These are phyloP conservation scores for Meteorus cinctellus DNA, from an alignment of 2,888 invertebrate species.

Conservation along the genomic window DNA sequence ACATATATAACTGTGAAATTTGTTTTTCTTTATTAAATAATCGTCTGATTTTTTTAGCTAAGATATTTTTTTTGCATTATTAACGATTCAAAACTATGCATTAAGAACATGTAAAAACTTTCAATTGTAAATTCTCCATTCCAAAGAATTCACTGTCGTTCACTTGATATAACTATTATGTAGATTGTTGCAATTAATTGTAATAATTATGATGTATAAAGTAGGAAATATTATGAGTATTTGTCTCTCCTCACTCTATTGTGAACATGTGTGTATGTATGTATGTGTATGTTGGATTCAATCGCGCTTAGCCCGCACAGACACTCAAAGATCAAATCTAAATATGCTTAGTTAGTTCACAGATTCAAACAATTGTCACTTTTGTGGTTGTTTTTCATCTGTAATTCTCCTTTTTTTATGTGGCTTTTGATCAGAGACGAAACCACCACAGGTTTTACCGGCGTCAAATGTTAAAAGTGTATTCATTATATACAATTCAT, in stretches of 20 bases:
- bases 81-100: slow-evolving; percentile 32
- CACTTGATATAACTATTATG: slow-evolving; percentile 48
- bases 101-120: slow-evolving; percentile 65
- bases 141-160: slow-evolving; percentile 56
- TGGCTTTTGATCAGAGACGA: not conserved
- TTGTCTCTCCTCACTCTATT: slow-evolving; percentile 59
- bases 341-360: slow-evolving; percentile 28
- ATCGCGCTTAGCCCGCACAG: slow-evolving; percentile 50
- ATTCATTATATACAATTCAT: slow-evolving; percentile 65
- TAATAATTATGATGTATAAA: slow-evolving; percentile 65
- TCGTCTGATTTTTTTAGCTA: slow-evolving; percentile 49
- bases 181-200: slow-evolving; percentile 62
- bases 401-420: slow-evolving; percentile 3
- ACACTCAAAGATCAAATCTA: slow-evolving; percentile 51
- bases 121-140: slow-evolving; percentile 62
- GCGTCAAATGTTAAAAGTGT: slow-evolving; percentile 8
- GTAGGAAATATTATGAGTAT: slow-evolving; percentile 72
- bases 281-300: not conserved
- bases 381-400: slow-evolving; percentile 46
- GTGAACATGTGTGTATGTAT: slow-evolving; percentile 40
- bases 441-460: slow-evolving; percentile 1
- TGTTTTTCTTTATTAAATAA: slow-evolving; percentile 55
- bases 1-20: slow-evolving; percentile 36
- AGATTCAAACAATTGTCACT: slow-evolving; percentile 47
- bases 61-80: slow-evolving; percentile 43